Base-by-base conservation (phyloP, 2,888 invertebrate genomes). In the Embidobia sp. region DNA sequence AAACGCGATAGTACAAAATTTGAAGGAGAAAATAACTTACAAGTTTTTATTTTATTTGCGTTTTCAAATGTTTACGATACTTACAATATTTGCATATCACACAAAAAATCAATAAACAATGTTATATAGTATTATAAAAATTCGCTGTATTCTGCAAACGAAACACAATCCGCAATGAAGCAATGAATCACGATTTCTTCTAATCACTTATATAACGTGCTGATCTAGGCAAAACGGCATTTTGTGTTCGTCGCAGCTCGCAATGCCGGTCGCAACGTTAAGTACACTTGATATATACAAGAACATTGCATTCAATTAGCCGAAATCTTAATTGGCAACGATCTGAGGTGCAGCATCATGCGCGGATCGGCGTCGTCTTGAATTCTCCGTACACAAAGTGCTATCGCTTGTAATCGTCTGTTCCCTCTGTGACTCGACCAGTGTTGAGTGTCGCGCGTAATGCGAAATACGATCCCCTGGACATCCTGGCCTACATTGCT, bases 401-500 rank as follows among this genome's bases (percentile, higher is more conserved):
- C 82, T 86, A 87, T 88, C 86, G 85, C 84, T 81, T 82, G 83
- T 88, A 88, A 88, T 88, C 87, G 86, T 82, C 86, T 87, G 86
- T 88, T 88, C 86, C 82, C 82, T 85, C 83, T 85, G 84, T 83
- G 85, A 85, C 80, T 85, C 80, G 81, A 75, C 59, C 79, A 83
- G 88, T 88, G 84, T 88, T 87, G 83, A 85, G 87, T 89, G 85
- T 88, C 88, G 86, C 88, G 78, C 83, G 85, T 85, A 87, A 85
- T 83, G 83, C 86, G 89, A 89, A 89, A 89, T 88, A 85, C 80
- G 88, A 89, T 85, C 83, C 82, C 82, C 82, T 84, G 85, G 86
- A 86, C 86, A 86, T 88, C 86, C 89, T 88, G 88, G 87, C 88
- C 88, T 88, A 88, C 87, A 89, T 88, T 83, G 85, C 84, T 78